phyloP scores from a whole-genome alignment of 2,797 vertebrate genomes.

The Molossus alvarezi region DNA sequence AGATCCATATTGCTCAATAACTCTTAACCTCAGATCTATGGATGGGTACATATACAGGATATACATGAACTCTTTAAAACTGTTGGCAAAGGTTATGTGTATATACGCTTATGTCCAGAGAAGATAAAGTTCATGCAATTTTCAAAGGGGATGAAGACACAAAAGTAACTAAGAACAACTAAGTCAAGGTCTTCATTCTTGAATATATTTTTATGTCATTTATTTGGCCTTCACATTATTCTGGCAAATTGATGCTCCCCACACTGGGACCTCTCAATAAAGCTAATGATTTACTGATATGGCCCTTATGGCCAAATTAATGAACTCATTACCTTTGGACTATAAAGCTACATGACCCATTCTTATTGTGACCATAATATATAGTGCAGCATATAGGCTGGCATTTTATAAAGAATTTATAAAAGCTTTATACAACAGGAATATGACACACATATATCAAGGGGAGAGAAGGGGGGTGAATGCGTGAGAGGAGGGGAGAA shows the following conservation, averaged over 20 bases:
- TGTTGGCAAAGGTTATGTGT: neutral
- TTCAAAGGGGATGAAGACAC: constrained; percentile 39
- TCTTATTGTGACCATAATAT: neutral
- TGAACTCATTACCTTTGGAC: neutral
- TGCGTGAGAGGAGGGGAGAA: neutral
- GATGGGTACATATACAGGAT: neutral
- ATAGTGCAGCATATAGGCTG: neutral
- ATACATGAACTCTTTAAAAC: constrained; percentile 3
- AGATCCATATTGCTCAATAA: neutral
- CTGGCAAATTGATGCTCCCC: neutral
- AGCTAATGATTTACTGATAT: neutral
- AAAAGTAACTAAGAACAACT: neutral
- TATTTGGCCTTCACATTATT: neutral
- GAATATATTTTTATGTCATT: constrained; percentile 17
- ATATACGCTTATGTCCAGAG: neutral
- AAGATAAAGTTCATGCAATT: constrained; percentile 11
- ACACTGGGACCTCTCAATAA: neutral
- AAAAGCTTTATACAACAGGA: neutral
- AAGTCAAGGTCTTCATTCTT: neutral
- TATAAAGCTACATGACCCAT: neutral
- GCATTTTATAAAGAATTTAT: neutral
- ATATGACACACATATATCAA: neutral
- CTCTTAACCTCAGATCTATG: neutral
- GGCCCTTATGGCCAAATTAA: neutral
- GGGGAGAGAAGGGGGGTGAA: neutral